These are phyloP conservation scores for Hydrophis major DNA, from an alignment of 2,797 vertebrate genomes.

Conservation along the genomic window DNA sequence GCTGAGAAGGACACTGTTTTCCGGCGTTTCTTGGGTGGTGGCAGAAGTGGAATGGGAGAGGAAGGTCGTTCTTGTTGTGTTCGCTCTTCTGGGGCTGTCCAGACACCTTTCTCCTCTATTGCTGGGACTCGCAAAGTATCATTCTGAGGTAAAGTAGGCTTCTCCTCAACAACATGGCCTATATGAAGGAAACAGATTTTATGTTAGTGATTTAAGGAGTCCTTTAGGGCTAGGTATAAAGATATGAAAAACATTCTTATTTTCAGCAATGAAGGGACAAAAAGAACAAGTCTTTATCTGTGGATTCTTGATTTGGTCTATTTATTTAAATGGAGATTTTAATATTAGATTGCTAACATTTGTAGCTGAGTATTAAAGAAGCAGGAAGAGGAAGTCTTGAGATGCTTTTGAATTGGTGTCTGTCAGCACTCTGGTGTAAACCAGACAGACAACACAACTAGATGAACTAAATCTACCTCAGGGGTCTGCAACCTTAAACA, in stretches of 20 bases:
- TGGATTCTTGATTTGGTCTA: background rate
- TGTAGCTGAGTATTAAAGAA: background rate
- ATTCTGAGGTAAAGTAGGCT: background rate
- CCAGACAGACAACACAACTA: no score
- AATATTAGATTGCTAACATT: no score
- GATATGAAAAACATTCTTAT: background rate
- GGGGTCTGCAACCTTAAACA: no score
- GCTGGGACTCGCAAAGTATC: background rate
- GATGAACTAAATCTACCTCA: no score
- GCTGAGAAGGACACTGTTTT: conserved; percentile 89
- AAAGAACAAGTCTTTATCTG: background rate
- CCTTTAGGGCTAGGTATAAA: background rate
- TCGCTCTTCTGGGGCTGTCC: conserved; percentile 1
- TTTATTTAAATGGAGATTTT: background rate
- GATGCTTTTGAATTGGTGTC: background rate
- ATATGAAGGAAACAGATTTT: background rate
- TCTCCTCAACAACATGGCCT: conserved; percentile 32
- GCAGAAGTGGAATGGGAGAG: conserved; percentile 81
- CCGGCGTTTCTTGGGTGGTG: conserved; percentile 88
- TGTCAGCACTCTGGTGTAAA: no score
- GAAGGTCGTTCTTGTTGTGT: conserved; percentile 69
- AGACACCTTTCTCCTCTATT: background rate
- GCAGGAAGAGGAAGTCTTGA: background rate
- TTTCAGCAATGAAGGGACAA: background rate
- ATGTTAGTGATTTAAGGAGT: background rate